Percentiles rank a stretch among this genome's conserved stretches.
Conservation (phyloP, 2,888 invertebrate species). For the Caenorhabditis sp. region DNA sequence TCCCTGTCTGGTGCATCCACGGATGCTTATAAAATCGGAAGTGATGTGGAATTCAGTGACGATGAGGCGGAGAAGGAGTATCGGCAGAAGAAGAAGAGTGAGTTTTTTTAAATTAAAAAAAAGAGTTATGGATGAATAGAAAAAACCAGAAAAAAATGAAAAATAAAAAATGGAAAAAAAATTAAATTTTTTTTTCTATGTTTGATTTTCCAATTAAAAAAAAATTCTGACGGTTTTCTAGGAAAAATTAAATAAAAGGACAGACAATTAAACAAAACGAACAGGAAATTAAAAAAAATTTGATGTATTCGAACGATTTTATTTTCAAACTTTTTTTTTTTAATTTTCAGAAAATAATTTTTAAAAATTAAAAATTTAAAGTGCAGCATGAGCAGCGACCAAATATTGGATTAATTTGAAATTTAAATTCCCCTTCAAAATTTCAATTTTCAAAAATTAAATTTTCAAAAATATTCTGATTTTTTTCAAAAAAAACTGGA, state of each 20-base stretch:
- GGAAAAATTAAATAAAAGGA: no score
- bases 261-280: no score
- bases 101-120: not conserved
- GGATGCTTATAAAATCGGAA: conserved; percentile 13
- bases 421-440: no score
- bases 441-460: no score
- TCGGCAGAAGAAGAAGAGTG: not conserved
- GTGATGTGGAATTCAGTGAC: conserved; percentile 65
- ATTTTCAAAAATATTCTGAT: not conserved
- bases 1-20: not conserved
- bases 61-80: conserved; percentile 58
- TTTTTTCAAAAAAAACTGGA: not conserved
- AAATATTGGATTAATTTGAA: no score
- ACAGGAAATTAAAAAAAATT: not conserved
- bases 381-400: no score
- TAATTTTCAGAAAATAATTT: no score
- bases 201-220: not conserved
- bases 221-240: no score
- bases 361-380: no score
- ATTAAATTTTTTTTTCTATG: not conserved
- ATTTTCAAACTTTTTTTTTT: no score
- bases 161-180: conserved; percentile 6
- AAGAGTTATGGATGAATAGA: not conserved
- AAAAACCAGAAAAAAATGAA: not conserved
- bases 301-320: not conserved